phyloP scores from a whole-genome alignment of 2,797 vertebrate species.

The Liasis olivaceus region DNA sequence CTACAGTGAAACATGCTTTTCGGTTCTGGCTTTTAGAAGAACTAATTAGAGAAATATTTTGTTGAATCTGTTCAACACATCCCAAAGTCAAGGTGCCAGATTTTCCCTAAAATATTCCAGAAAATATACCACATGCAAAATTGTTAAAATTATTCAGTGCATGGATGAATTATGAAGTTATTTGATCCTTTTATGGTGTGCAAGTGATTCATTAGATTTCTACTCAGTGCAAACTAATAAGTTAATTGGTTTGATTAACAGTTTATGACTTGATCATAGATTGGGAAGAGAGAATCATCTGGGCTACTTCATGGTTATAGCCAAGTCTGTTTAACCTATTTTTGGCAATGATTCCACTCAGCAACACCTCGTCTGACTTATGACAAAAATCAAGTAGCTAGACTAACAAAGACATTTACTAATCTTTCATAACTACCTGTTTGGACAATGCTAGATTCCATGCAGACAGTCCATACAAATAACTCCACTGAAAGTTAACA shows the following conservation, averaged over 20 bases:
- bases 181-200: neutral
- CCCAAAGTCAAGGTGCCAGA: neutral
- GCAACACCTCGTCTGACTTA: neutral
- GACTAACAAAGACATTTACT: neutral
- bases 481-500: neutral
- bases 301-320: neutral
- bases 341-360: neutral
- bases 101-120: neutral
- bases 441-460: neutral
- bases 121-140: neutral
- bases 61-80: neutral
- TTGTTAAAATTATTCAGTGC: neutral
- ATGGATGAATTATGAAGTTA: neutral
- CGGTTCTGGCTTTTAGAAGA: neutral
- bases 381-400: neutral
- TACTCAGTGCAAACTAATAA: neutral
- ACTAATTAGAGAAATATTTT: neutral
- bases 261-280: constrained; percentile 13
- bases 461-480: neutral
- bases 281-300: neutral
- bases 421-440: neutral
- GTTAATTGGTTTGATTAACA: constrained; percentile 21
- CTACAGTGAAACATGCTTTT: neutral
- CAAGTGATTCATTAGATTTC: neutral
- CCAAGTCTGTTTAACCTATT: neutral